Evolutionary conservation across 2,888 invertebrate species (phyloP).

Genomic region (Kryphioiulus occultus): DNA sequence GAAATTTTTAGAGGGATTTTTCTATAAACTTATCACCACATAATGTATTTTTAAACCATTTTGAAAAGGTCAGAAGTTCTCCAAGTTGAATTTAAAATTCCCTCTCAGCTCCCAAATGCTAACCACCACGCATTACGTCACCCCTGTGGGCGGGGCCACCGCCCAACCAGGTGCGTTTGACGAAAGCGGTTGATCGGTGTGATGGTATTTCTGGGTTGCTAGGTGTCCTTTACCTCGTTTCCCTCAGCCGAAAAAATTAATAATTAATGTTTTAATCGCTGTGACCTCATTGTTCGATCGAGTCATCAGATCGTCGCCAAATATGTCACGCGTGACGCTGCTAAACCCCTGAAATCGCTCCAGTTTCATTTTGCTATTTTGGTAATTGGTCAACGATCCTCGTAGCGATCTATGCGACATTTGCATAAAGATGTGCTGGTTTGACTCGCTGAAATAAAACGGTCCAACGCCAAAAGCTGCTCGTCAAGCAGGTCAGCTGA

Average conservation of each 20-base stretch:
- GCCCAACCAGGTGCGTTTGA: background rate
- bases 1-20: no score
- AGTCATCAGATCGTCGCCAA: constrained; percentile 4
- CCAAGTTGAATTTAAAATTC: no score
- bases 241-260: background rate
- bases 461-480: background rate
- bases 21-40: no score
- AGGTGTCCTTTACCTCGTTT: background rate
- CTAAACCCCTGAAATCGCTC: no score
- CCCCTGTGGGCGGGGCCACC: background rate
- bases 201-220: background rate
- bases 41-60: no score
- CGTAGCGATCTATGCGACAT: background rate
- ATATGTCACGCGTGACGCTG: background rate
- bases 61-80: no score
- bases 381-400: no score
- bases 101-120: no score
- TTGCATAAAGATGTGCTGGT: background rate
- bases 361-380: no score
- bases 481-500: background rate
- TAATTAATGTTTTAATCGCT: background rate
- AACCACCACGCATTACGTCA: no score
- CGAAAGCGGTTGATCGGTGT: background rate
- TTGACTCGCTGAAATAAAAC: background rate
- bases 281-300: background rate